These are phyloP conservation scores for Chelonoidis abingdonii DNA, from an alignment of 2,113 vertebrate species.

Conservation along the genomic window DNA sequence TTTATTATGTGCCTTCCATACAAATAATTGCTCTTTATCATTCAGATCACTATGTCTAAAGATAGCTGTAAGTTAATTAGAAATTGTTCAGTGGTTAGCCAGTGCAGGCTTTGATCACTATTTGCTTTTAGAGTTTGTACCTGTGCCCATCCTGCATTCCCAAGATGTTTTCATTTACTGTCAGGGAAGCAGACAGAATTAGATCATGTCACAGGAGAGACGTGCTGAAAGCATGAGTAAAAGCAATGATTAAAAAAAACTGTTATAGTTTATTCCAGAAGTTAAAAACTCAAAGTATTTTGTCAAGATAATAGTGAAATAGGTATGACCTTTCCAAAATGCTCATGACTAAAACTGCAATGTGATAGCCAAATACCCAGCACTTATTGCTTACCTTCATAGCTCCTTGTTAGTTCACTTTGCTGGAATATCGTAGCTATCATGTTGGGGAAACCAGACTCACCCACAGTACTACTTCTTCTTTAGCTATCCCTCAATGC, in stretches of 20 bases:
- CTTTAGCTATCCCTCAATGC: too few species aligned
- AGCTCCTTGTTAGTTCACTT: constrained; percentile 68
- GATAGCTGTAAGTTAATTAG: constrained; percentile 61
- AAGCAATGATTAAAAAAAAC: neutral
- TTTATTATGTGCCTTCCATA: constrained; percentile 39
- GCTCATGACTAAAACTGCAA: constrained; percentile 42
- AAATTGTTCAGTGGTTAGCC: constrained; percentile 55
- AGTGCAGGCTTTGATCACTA: constrained; percentile 56
- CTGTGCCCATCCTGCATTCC: constrained; percentile 33
- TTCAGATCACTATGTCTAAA: constrained; percentile 40
- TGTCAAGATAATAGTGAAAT: constrained; percentile 9
- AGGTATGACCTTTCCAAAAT: constrained; percentile 17
- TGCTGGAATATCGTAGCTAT: constrained; percentile 54
- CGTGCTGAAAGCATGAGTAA: constrained; percentile 1
- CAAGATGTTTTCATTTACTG: constrained; percentile 60
- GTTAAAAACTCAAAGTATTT: neutral
- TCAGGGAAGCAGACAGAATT: constrained; percentile 24
- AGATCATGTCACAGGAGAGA: constrained; percentile 24
- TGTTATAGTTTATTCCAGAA: neutral
- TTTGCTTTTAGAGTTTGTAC: constrained; percentile 51
- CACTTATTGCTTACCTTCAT: constrained; percentile 37
- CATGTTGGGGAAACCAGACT: constrained; percentile 64
- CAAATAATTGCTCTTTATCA: constrained; percentile 60
- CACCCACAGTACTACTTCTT: constrained; percentile 17
- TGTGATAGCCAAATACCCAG: constrained; percentile 48